phyloP scores from a whole-genome alignment of 2,888 invertebrate genomes.

The Eutolmus rufibarbis region DNA sequence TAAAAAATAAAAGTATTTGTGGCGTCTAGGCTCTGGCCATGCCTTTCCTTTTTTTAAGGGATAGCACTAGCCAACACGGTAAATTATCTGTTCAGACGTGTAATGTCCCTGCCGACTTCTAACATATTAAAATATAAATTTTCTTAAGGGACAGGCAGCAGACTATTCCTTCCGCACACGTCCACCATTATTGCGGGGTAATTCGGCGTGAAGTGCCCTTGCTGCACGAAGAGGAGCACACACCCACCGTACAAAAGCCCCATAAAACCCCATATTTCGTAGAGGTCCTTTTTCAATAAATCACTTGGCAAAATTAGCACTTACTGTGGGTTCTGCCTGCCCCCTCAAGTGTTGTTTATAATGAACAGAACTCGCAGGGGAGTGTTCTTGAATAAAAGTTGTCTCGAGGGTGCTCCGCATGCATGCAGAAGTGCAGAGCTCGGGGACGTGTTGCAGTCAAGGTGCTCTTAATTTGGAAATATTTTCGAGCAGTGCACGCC shows the following conservation, averaged over 20 bases:
- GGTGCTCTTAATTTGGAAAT: not conserved
- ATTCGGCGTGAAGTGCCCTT: not conserved
- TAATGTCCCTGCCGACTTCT: not conserved
- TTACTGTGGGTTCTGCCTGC: not conserved
- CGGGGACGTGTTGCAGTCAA: not conserved
- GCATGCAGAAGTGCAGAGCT: not conserved
- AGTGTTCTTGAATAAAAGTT: not conserved
- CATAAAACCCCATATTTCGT: not conserved
- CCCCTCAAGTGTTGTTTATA: not conserved
- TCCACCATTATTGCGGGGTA: not conserved
- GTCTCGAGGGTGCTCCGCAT: not conserved
- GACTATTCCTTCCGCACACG: not conserved
- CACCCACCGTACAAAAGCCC: not conserved
- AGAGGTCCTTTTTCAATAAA: not conserved
- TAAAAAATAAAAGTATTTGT: not conserved
- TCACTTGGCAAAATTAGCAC: not conserved
- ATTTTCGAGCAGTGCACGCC: not conserved
- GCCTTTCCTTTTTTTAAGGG: not conserved
- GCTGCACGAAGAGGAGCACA: not conserved
- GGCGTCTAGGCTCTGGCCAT: not conserved
- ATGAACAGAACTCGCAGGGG: not conserved
- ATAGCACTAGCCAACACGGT: not conserved
- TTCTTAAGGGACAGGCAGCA: not conserved
- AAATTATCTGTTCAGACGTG: not conserved
- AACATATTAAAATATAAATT: not conserved